A percentile compares a stretch with the other conserved stretches of the same genome.
These are phyloP conservation scores for Siphlonurus alternatus DNA, from an alignment of 2,888 invertebrate genomes.

Conservation along the genomic window DNA sequence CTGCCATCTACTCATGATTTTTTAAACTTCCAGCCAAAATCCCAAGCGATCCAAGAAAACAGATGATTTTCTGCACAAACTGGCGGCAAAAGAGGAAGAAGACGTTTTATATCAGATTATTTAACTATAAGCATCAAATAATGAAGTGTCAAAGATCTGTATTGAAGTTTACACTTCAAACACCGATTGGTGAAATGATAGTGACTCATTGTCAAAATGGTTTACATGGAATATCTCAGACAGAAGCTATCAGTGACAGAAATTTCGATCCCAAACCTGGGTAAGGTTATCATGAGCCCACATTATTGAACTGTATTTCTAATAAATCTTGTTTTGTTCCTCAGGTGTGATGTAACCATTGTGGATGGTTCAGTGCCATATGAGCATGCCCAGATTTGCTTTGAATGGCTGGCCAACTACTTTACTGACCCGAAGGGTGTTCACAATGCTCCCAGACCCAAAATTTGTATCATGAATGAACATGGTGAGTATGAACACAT, in stretches of 20 bases:
- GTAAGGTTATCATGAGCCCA: background rate
- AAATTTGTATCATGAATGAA: background rate
- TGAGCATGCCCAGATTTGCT: background rate
- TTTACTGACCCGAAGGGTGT: background rate
- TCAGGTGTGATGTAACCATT: background rate
- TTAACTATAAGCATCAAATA: no score
- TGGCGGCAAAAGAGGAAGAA: no score
- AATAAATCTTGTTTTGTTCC: no score
- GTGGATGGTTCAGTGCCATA: background rate
- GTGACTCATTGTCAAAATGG: constrained; percentile 1
- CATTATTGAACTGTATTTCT: background rate
- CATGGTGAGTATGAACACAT: no score
- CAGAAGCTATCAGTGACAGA: constrained; percentile 1
- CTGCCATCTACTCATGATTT: no score
- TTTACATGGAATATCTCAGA: constrained; percentile 3
- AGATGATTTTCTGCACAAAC: no score
- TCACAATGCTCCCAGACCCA: background rate
- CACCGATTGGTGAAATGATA: constrained; percentile 7
- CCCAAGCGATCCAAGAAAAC: no score
- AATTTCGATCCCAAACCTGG: constrained; percentile 2
- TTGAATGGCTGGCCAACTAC: constrained; percentile 4
- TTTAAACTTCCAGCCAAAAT: no score
- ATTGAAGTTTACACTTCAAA: background rate
- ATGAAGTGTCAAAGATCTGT: background rate
- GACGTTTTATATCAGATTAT: no score